Conservation (phyloP, 2,113 vertebrate species). For the Boulengerochromis microlepis region DNA sequence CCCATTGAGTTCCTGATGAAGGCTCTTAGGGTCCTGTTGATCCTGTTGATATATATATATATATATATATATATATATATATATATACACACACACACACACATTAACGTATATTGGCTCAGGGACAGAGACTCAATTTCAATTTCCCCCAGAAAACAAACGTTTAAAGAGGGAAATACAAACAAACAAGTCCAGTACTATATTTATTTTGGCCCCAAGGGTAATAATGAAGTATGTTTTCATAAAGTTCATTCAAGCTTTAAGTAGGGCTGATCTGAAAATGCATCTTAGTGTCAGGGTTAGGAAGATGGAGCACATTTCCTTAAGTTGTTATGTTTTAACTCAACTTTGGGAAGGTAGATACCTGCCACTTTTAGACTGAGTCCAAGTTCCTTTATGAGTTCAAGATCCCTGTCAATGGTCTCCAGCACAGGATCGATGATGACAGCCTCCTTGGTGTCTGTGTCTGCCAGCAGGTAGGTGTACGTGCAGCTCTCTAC, state of each 20-base stretch:
- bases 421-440: constrained; percentile 88
- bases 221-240: neutral
- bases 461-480: constrained; percentile 79
- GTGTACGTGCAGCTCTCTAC: constrained; percentile 81
- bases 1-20: too few relatives aligned
- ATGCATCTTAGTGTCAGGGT: neutral
- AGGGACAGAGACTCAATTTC: neutral
- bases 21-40: too few relatives aligned
- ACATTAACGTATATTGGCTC: neutral
- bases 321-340: neutral
- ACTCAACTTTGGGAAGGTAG: neutral
- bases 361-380: constrained; percentile 77
- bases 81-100: too few relatives aligned
- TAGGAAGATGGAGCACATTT: neutral
- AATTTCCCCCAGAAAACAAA: neutral
- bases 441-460: constrained; percentile 76
- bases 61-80: too few relatives aligned
- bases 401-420: constrained; percentile 71
- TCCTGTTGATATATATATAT: too few relatives aligned
- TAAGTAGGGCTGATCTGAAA: neutral
- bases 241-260: neutral
- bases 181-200: neutral
- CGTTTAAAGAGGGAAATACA: rapidly evolving
- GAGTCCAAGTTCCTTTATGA: constrained; percentile 77
- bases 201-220: neutral